Conservation (phyloP, 2,113 vertebrate species). For the Caretta caretta region DNA sequence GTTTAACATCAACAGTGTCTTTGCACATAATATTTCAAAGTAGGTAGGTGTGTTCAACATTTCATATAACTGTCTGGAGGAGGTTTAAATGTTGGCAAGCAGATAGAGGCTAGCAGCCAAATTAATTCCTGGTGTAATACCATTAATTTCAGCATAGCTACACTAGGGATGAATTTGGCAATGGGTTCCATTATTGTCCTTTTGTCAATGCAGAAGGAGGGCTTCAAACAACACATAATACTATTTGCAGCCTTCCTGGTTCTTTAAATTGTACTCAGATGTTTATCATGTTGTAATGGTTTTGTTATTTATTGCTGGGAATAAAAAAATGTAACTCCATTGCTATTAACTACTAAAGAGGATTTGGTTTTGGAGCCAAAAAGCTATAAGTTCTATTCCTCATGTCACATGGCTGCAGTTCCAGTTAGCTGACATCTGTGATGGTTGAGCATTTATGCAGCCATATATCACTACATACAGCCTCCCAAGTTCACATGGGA, state of each 20-base stretch:
- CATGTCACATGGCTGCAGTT: fast-evolving
- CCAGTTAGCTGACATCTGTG: not conserved
- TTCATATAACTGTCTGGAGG: not conserved
- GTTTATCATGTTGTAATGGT: not conserved
- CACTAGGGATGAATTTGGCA: not conserved
- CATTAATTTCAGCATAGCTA: not conserved
- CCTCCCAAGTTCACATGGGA: not conserved
- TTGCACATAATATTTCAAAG: not conserved
- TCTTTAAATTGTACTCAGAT: not conserved
- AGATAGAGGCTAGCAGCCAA: not conserved
- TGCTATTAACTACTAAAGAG: not conserved
- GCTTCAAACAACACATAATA: not conserved
- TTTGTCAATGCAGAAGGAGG: not conserved
- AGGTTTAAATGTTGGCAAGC: not conserved
- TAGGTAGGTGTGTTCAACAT: not conserved
- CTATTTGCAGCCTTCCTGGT: fast-evolving
- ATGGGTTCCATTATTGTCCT: not conserved
- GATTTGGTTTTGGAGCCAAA: not conserved
- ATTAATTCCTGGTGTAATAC: not conserved
- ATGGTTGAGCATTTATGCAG: not conserved
- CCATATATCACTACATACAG: not conserved
- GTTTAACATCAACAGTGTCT: not conserved
- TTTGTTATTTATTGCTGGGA: not conserved
- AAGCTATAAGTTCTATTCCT: not conserved
- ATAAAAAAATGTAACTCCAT: not conserved